Conservation (phyloP, 1,140 invertebrate species). For the Drosophila mayri region DNA sequence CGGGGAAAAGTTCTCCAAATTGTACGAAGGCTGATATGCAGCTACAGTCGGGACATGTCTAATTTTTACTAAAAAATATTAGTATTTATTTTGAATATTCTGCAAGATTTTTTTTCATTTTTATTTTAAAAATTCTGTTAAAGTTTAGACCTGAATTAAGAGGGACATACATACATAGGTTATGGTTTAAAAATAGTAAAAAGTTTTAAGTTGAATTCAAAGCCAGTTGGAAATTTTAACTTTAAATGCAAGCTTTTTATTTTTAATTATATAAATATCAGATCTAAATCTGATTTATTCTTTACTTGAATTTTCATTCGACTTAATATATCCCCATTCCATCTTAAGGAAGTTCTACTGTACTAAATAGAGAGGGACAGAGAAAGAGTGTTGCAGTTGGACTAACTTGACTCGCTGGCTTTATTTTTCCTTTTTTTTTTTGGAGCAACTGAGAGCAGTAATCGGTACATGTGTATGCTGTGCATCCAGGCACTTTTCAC, state of each 20-base stretch:
- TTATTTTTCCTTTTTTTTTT: background rate
- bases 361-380: background rate
- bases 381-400: slow-evolving; percentile 12
- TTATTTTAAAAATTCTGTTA: too few relatives aligned
- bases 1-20: slow-evolving; percentile 51
- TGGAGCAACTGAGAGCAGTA: slow-evolving; percentile 39
- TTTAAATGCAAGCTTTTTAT: background rate
- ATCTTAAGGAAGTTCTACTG: slow-evolving; percentile 2
- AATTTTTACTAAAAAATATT: too few relatives aligned
- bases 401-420: slow-evolving; percentile 30
- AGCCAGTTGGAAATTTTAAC: background rate
- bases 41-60: background rate
- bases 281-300: background rate
- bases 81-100: background rate
- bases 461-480: slow-evolving; percentile 62
- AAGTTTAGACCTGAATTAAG: background rate
- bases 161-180: too few relatives aligned
- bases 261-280: background rate
- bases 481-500: slow-evolving; percentile 38
- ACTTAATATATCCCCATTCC: too few relatives aligned
- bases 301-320: too few relatives aligned
- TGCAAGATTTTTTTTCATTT: rapidly evolving
- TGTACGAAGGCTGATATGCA: slow-evolving; percentile 47
- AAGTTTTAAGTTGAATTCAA: background rate
- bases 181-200: background rate